These are phyloP conservation scores for Entomobrya multifasciata DNA, from an alignment of 2,888 invertebrate species.

Conservation along the genomic window DNA sequence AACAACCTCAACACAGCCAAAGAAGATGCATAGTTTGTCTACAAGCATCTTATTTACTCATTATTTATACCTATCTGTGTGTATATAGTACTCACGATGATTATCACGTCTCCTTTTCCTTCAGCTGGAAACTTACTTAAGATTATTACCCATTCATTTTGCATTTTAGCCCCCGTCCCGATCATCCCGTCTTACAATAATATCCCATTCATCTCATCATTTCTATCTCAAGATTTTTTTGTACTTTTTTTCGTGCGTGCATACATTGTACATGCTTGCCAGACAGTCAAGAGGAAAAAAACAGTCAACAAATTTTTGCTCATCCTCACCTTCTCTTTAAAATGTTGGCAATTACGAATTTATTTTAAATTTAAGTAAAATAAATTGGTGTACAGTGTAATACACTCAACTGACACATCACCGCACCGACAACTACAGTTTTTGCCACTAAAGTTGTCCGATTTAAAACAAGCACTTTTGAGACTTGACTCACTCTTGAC, in stretches of 20 bases:
- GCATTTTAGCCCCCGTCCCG: slow-evolving; percentile 57
- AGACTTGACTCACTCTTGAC: too few species aligned
- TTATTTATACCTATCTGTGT: background rate
- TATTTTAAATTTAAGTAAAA: slow-evolving; percentile 15
- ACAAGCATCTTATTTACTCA: slow-evolving; percentile 16
- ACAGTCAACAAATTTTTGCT: slow-evolving; percentile 44
- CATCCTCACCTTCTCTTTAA: slow-evolving; percentile 34
- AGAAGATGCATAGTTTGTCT: slow-evolving; percentile 21
- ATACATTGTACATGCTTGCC: background rate
- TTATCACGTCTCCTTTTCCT: slow-evolving; percentile 2
- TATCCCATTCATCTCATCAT: slow-evolving; percentile 32
- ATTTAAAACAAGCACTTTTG: slow-evolving; percentile 38
- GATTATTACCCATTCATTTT: too few species aligned
- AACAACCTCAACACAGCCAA: slow-evolving; percentile 49
- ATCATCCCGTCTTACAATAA: too few species aligned
- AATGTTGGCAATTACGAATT: slow-evolving; percentile 66
- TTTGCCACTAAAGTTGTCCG: slow-evolving; percentile 49
- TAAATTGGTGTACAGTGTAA: background rate
- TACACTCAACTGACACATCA: too few species aligned
- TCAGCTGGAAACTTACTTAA: background rate
- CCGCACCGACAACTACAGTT: background rate
- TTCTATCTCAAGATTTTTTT: background rate
- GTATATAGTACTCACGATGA: slow-evolving; percentile 6
- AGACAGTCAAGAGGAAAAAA: slow-evolving; percentile 1
- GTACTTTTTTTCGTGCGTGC: slow-evolving; percentile 29